A percentile compares a stretch with the other conserved stretches of the same genome.
Evolutionary conservation across 2,888 invertebrate genomes (phyloP).

Genomic region (Agriopis leucophaearia): DNA sequence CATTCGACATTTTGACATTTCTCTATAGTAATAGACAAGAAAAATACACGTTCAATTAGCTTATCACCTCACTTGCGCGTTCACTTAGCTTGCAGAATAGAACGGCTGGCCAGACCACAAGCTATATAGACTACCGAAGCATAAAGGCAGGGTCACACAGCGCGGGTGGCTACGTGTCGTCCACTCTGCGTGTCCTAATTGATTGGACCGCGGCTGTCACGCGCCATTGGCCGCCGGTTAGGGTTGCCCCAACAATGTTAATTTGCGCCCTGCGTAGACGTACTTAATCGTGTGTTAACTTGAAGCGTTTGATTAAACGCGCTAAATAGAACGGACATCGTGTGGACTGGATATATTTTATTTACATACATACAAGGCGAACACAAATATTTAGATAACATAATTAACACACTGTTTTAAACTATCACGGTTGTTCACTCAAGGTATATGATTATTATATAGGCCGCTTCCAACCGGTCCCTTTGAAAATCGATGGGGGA

Average conservation of each 20-base stretch:
- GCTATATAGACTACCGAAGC: conserved; percentile 50
- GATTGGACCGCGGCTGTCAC: conserved; percentile 65
- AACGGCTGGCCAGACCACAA: background rate
- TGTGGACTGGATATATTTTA: background rate
- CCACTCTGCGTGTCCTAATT: conserved; percentile 58
- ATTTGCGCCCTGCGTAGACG: conserved; percentile 44
- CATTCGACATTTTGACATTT: too few species aligned
- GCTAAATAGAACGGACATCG: conserved; percentile 30
- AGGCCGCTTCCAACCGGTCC: too few species aligned
- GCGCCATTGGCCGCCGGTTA: conserved; percentile 63
- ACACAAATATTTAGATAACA: too few species aligned
- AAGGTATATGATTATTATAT: too few species aligned
- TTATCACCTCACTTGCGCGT: too few species aligned
- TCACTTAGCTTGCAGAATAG: too few species aligned
- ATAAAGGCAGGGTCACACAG: conserved; percentile 56
- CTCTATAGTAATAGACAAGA: too few species aligned
- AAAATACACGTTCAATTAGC: too few species aligned
- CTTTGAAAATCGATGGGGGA: too few species aligned
- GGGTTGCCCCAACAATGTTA: conserved; percentile 55
- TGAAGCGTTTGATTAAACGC: conserved; percentile 46
- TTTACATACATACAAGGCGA: too few species aligned
- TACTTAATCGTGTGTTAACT: conserved; percentile 48
- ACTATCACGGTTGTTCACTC: too few species aligned
- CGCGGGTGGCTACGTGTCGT: conserved; percentile 41
- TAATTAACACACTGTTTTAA: too few species aligned